Evolutionary conservation across 2,888 invertebrate species (phyloP), one percentile per base, ranked within the genome.

Genomic region (Pristionchus entomophagus): DNA sequence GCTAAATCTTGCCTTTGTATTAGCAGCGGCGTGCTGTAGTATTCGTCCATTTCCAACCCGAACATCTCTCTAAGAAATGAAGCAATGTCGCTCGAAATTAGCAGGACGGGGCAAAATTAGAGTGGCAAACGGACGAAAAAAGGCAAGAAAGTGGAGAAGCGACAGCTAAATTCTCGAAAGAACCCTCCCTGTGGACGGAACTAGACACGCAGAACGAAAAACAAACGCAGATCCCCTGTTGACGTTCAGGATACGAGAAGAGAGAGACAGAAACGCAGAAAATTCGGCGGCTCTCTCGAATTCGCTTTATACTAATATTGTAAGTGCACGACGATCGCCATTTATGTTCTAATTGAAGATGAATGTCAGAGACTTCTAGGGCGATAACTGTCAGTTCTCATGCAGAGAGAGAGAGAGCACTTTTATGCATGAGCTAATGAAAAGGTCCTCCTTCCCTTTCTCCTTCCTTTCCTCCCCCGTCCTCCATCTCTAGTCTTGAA

Each of bases 151-250:
- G 45, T 6, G n/a, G 17, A 10, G 14, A 14, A 73, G 41, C n/a
- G 22, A 6, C 45, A 35, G 41, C 45, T n/a, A 73, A 45, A 73
- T 73, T 45, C 14, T 73, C 26, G 41, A 26, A 41, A 73, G 73
- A 1, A 41, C 19, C 32, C 14, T 62, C 62, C 65, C 65, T 19
- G 65, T 35, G 65, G 35, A 35, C 35, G 17, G 65, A 65, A 65
- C n/a, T n/a, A 45, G 41, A 73, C 73, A 26, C 8, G 73, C n/a
- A n/a, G 41, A n/a, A 56, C 14, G 56, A 8, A 73, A 41, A 73
- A 73, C 73, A 73, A 73, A 26, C 41, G 73, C 35, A 65, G 32
- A 65, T 65, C 65, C 65, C 26, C 65, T 65, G 65, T 35, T 65
- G 32, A 65, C 65, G 32, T 35, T 22, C 35, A 6, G 29, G 35